Evolutionary conservation across 1,140 invertebrate species (phyloP), one percentile per base, ranked within the genome.

Genomic region (Aethina tumida): DNA sequence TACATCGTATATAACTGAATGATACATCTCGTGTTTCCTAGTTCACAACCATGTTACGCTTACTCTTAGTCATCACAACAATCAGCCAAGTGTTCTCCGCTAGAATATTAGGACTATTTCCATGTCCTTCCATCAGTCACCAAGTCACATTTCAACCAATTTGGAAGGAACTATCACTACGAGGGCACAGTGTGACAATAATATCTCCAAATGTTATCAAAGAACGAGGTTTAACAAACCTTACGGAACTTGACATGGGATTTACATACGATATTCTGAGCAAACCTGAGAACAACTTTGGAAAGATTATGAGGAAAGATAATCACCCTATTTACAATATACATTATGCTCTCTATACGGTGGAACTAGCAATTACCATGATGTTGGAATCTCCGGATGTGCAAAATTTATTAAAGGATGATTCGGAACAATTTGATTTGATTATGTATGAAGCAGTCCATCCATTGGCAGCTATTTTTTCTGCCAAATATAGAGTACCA

Each of bases 121-220:
- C n/a, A n/a, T n/a, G n/a, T 20, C 47, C 60, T 0, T 59, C 63
- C 0, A 58, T 59, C 31, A 71, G 68, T 48, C 68, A 71, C 31
- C 64, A 66, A 37, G 53, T 65, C 17, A 55, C 66, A 9, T 63
- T 56, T 37, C 51, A 52, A 13, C 41, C 50, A 16, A 41, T 71
- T 14, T 56, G 61, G 32, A 50, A 34, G 22, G 53, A 47, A 22
- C 31, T 52, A 8, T 43, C 50, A 6, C 22, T 47, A 13, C 26
- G 29, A 33, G 50, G 47, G 29, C 44, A 50, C 21, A 46, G 47
- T 13, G 48, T 52, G 9, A 41, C 42, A 17, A 39, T 39, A 13
- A 15, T 50, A 16, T 43, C 50, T 7, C 39, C 47, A 4, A 42
- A 39, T 24, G 47, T 48, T 5, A 19, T 52, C 7, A 41, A 45